Base-by-base conservation (phyloP, 2,113 vertebrate genomes). In the Clinocottus analis region DNA sequence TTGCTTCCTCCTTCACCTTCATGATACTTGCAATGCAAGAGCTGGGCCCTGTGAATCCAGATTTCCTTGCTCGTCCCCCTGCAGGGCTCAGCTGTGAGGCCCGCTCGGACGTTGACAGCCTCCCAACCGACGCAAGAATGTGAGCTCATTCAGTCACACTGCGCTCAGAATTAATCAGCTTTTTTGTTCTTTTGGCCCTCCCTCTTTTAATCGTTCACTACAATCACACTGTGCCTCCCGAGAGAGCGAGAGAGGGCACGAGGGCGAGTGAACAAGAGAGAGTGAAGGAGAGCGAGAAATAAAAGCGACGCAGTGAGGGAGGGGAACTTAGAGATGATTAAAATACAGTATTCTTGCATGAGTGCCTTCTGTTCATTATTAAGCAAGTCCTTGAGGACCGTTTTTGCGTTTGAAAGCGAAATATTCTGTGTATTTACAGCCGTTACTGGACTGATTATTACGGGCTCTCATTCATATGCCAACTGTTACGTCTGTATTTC, bases 91-190 rank as follows among this genome's bases (percentile, higher is more conserved):
- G 72, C 69, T 31, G 65, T 29, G 68, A 60, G 67, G 39, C 58
- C 80, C 2, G 21, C 56, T 56, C 37, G 25, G 55, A 69, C 66
- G 4, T 62, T 47, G 66, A 43, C 72, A 29, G 72, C 66, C 67
- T 67, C 78, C 73, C 67, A 41, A 84, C 71, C 56, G 27, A 68
- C 41, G 31, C 7, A 13, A 70, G 72, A 84, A 68, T 62, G 6
- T 7, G 1, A 80, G 72, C 87, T 84, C 79, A 37, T 88, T 91
- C 85, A 72, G 74, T 70, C 72, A 25, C 75, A 55, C 31, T 58
- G 80, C 61, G 80, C 67, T 58, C 0, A 21, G 87, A 91, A 90
- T 87, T 84, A 89, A 91, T 91, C 79, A 81, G 70, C 27, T 76
- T 68, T 85, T 86, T 91, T 88, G 75, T 90, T 90, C 77, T 61